Evolutionary conservation across 2,797 vertebrate species (phyloP), one percentile per base, ranked within the genome.

Genomic region (Meda fulgida): DNA sequence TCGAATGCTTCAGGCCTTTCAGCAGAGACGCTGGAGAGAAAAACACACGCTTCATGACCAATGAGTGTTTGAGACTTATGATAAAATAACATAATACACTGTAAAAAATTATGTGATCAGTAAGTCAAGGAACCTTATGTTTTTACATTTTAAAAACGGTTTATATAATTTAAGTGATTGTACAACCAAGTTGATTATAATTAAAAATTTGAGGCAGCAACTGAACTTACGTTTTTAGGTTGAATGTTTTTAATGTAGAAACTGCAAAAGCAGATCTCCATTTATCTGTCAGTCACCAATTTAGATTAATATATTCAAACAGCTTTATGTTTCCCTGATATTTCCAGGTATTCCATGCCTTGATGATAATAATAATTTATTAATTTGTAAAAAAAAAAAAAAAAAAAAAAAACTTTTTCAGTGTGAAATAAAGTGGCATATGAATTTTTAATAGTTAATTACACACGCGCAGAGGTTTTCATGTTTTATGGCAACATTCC

Each of bases 1-100:
- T 97, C 6, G 95, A 88, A 60, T 97, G 96, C 90, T 97, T 97
- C 86, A 97, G 88, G 93, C 97, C 97, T 94, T 99, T 99, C 91
- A 99, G 92, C 78, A 99, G 96, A 91, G 98, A 99, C 3, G 97
- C 98, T 99, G 94, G 18, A 77, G 58, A 69, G 19, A 78, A 71
- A 87, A 43, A 73, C 53, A 79, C 8, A 40, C 31, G 3, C 26
- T 16, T 65, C 26, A 65, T 65, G 26, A 65, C 6, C 14, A 31
- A 31, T 65, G 60, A 63, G 6, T 7, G 26, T 16, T 63, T 63
- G 0, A 63, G 13, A 63, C 26, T 63, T 0, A 7, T 3, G 13
- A 63, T 7, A 29, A 55, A 55, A 55, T 23, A 0, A 23, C 0
- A 3, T n/a, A 5, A 53, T 53, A 23, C 53, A 10, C 53, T 10